Conservation (phyloP, 2,113 vertebrate genomes). For the Mus spicilegus region DNA sequence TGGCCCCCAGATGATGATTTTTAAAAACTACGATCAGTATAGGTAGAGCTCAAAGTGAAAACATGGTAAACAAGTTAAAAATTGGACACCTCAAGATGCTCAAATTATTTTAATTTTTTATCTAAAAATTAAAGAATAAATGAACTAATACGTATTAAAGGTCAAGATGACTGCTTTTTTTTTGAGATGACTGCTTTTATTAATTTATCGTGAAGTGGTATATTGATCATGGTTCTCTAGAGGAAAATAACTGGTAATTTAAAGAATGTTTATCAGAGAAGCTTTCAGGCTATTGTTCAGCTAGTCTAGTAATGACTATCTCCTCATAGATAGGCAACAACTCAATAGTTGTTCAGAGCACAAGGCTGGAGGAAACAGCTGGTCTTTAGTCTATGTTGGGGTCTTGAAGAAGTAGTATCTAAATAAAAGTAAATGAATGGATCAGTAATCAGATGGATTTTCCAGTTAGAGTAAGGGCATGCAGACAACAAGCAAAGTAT, state of each 20-base stretch:
- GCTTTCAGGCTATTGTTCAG: background rate
- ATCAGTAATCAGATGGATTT: background rate
- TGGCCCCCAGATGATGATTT: background rate
- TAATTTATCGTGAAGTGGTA: background rate
- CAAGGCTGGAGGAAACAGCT: background rate
- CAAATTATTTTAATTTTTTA: background rate
- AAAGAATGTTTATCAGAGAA: background rate
- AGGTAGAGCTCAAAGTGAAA: background rate
- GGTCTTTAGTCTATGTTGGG: background rate
- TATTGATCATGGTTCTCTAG: background rate
- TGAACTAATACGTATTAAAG: background rate
- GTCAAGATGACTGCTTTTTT: background rate
- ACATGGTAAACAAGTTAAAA: background rate
- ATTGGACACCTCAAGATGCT: background rate
- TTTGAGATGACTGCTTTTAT: background rate
- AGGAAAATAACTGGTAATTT: background rate
- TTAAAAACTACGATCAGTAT: background rate
- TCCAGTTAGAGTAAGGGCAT: background rate
- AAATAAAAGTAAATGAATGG: background rate
- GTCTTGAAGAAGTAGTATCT: background rate
- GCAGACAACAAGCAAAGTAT: background rate
- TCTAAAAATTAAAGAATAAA: background rate
- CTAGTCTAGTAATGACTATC: background rate
- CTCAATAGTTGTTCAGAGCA: background rate
- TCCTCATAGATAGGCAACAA: background rate